Evolutionary conservation across 2,113 vertebrate genomes (phyloP), one percentile per base, ranked within the genome.

Genomic region (Sander vitreus): DNA sequence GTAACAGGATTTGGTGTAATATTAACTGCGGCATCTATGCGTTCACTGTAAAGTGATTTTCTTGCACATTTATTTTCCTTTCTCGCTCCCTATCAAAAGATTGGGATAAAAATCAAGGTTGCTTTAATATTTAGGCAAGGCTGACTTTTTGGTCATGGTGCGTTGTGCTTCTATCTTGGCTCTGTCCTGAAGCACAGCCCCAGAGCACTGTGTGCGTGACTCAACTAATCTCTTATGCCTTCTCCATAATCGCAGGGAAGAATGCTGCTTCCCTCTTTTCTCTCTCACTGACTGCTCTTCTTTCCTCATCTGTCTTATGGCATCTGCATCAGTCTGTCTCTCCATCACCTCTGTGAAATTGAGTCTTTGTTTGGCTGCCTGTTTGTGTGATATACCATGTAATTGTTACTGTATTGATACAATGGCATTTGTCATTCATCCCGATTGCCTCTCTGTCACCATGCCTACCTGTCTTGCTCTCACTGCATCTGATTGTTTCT

Each of bases 141-240:
- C 70, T 73, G 82, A 83, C 85, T 86, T 90, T 43, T 91, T 80
- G 71, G 82, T 81, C 62, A 63, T 63, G 57, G 53, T 87, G 64
- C 19, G 2, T 73, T 76, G 81, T 81, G 83, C 83, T 88, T 86
- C 81, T 85, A 78, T 90, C 76, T 91, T 80, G 68, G 83, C 81
- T 88, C 76, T 83, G 76, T 85, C 91, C 88, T 43, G 53, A 78
- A 89, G 89, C 89, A 1, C 67, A 53, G 86, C 87, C 81, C 67
- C 72, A 82, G 78, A 85, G 85, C 76, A 63, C 67, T 45, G 69
- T 45, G 69, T 57, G 84, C 25, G 43, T 88, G 90, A 93, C 75
- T 93, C 90, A 92, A 79, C 85, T 89, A 88, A 92, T 93, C 87
- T 87, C 85, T 45, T 79, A 33, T 81, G 83, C 86, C 69, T 64